Evolutionary conservation across 2,888 invertebrate genomes (phyloP).

Genomic region (Campoletis raptor): DNA sequence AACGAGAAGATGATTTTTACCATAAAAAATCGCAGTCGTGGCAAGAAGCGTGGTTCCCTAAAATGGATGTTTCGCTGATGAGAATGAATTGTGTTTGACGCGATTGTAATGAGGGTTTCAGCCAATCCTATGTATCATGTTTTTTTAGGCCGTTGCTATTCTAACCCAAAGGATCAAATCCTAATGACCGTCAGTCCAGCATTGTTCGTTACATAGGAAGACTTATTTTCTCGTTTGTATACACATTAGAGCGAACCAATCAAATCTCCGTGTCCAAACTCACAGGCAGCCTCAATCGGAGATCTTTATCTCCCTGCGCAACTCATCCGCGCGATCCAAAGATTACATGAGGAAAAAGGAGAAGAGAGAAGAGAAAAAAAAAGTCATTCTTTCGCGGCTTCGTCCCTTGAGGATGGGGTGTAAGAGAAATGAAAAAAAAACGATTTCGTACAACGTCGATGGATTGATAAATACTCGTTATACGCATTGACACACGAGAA

Average conservation of each 20-base stretch:
- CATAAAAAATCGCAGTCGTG: background rate
- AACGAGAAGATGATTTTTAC: background rate
- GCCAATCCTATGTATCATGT: background rate
- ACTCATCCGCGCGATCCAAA: constrained; percentile 62
- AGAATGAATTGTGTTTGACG: background rate
- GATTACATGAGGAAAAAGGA: constrained; percentile 44
- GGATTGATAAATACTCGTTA: constrained; percentile 66
- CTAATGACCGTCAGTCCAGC: constrained; percentile 31
- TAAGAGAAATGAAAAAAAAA: constrained; percentile 44
- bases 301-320: constrained; percentile 65
- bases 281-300: background rate
- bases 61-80: background rate
- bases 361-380: constrained; percentile 44
- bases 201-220: constrained; percentile 41
- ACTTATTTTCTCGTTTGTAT: constrained; percentile 45
- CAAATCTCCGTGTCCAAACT: constrained; percentile 50
- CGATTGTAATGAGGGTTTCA: background rate
- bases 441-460: constrained; percentile 41
- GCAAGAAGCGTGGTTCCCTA: background rate
- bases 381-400: constrained; percentile 53
- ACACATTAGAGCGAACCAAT: constrained; percentile 28
- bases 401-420: constrained; percentile 47
- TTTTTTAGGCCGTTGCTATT: constrained; percentile 1
- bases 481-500: constrained; percentile 69
- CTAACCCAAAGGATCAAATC: background rate